Base-by-base conservation (phyloP, 2,797 vertebrate species). In the Leuciscus waleckii region DNA sequence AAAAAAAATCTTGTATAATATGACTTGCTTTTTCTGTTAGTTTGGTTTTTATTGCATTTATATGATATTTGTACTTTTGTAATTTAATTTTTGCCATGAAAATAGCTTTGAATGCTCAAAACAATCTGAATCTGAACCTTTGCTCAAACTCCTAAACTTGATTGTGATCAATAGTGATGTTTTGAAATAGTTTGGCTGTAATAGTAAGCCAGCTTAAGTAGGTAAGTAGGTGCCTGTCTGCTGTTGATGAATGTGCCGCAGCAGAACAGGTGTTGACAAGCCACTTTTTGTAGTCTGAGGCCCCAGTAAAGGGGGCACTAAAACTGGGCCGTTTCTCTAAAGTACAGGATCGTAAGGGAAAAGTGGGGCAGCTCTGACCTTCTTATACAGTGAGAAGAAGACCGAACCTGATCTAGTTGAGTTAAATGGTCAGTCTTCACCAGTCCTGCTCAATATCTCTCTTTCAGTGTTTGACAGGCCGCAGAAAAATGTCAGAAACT, bases 211-310 rank as follows among this genome's bases (percentile, higher is more conserved):
- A 39, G 21, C 46, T 46, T 77, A 69, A 77, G 49, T 76, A 74
- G 70, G 82, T 69, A 69, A 65, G 63, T 79, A 69, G 79, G 51
- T 51, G 11, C 8, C 54, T 69, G 68, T 65, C 70, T 19, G 21
- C 76, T 79, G 21, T 63, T 83, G 85, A 87, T 78, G 68, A 49
- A 80, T 68, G 46, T 75, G 21, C 63, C 4, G 39, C 58, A 76
- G 82, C n/a, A 41, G 67, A 81, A 63, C 79, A 79, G 51, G 86
- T 91, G 67, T 90, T 89, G 91, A 89, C 89, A 87, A 87, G 75
- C 69, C 70, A 26, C 68, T 61, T 71, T 71, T 84, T 81, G 35
- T 74, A n/a, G 85, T 79, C 76, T 39, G 32, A 71, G 85, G 77
- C 83, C 46, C 73, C 37, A 4, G 46, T 82, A 88, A 43, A 85